These are phyloP conservation scores for Sebastes paucispinis DNA, from an alignment of 2,797 vertebrate species.

Conservation along the genomic window DNA sequence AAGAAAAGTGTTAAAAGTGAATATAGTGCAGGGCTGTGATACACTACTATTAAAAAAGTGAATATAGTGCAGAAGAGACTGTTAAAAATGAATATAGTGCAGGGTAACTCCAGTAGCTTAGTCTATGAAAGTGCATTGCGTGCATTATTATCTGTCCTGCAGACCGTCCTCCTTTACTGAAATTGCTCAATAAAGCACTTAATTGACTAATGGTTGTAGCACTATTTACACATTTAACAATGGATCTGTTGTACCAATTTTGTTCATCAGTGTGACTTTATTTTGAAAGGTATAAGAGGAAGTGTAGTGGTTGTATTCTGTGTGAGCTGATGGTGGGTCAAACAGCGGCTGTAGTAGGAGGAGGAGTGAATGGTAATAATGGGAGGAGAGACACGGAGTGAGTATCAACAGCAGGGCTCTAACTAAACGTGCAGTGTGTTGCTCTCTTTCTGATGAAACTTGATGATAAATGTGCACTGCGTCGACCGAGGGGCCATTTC, in stretches of 20 bases:
- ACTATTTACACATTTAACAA: not conserved
- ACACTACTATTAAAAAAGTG: too few species aligned
- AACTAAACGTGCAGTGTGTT: slow-evolving; percentile 36
- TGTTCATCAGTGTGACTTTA: not conserved
- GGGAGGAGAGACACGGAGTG: slow-evolving; percentile 51
- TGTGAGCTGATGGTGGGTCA: accelerated
- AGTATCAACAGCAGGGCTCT: slow-evolving; percentile 44
- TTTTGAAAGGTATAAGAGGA: slow-evolving; percentile 46
- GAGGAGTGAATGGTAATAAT: slow-evolving; percentile 35
- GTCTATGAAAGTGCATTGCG: too few species aligned
- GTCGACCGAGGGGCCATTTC: not conserved
- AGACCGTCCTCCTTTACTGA: not conserved
- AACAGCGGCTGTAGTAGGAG: slow-evolving; percentile 21
- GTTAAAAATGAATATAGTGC: too few species aligned
- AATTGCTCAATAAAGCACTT: accelerated
- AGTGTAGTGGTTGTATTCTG: not conserved
- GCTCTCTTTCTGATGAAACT: slow-evolving; percentile 24
- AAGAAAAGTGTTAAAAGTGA: too few species aligned
- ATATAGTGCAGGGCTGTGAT: too few species aligned
- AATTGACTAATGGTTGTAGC: not conserved
- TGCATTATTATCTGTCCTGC: too few species aligned
- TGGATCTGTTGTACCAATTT: accelerated
- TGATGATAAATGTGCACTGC: not conserved
- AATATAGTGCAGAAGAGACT: too few species aligned
- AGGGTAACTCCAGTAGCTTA: too few species aligned